These are phyloP conservation scores for Diadegma fenestrale DNA, from an alignment of 2,888 invertebrate species.

Conservation along the genomic window DNA sequence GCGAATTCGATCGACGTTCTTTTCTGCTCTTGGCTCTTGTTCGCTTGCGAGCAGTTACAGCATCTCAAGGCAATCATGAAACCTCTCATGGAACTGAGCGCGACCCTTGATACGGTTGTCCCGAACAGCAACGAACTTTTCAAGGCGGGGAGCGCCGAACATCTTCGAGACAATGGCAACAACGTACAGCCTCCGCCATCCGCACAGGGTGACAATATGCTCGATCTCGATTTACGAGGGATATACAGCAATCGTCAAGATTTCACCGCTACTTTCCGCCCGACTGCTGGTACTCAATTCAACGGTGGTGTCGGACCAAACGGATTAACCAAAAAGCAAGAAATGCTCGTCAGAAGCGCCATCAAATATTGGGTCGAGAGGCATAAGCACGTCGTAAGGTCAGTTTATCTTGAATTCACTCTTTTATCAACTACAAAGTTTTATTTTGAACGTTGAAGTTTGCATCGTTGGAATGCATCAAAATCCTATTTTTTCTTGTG, in stretches of 20 bases:
- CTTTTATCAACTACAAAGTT: neutral
- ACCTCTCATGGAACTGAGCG: slow-evolving; percentile 94
- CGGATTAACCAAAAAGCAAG: slow-evolving; percentile 93
- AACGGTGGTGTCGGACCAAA: slow-evolving; percentile 89
- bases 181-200: slow-evolving; percentile 72
- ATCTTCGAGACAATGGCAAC: slow-evolving; percentile 76
- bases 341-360: slow-evolving; percentile 93
- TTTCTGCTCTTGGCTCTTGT: slow-evolving; percentile 94
- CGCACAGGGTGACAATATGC: slow-evolving; percentile 78
- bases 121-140: slow-evolving; percentile 86
- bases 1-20: slow-evolving; percentile 89
- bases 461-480: no score
- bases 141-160: slow-evolving; percentile 82
- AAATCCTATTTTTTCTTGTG: no score
- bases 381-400: slow-evolving; percentile 95
- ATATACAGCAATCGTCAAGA: slow-evolving; percentile 92
- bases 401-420: slow-evolving; percentile 73
- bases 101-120: slow-evolving; percentile 91
- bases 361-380: slow-evolving; percentile 96
- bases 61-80: slow-evolving; percentile 95
- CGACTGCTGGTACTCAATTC: slow-evolving; percentile 84
- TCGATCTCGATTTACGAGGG: slow-evolving; percentile 89
- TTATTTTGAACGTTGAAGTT: neutral
- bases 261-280: slow-evolving; percentile 91
- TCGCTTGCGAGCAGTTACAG: slow-evolving; percentile 94